Evolutionary conservation across 2,888 invertebrate species (phyloP), one percentile per base, ranked within the genome.

Genomic region (Drosophila setosimentum): DNA sequence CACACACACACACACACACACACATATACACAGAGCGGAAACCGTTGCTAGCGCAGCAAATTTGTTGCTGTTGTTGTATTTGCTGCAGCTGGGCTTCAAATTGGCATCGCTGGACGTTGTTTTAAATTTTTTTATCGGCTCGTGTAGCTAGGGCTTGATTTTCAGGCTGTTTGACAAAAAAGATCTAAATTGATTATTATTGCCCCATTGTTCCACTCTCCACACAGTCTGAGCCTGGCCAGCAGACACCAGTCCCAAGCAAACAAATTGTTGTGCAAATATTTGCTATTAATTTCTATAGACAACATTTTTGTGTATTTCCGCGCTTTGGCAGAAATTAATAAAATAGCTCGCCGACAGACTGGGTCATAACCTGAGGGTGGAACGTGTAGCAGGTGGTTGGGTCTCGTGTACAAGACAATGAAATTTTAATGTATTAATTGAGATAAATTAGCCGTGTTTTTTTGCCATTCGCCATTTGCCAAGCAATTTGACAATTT

Each of bases 231-330:
- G 32, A 32, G 32, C 13, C 18, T 16, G 55, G 59, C 40, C 55
- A 50, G 11, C 35, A 24, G 57, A 13, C 33, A 49, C 27, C 49
- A n/a, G 37, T 33, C 68, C 58, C 76, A 75, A 68, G 65, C 62
- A 66, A 90, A 81, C 82, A 83, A 82, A 90, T 90, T 83, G 78
- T 61, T 83, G 68, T 72, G 65, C 87, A 90, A 90, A 87, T 90
- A 90, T 87, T 90, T 87, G 82, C 84, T 78, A 89, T 86, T 89
- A 85, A 86, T 86, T 86, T 86, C 78, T 73, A 84, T 82, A 74
- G 89, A 73, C 76, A 89, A 76, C 74, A 76, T 65, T 71, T 73
- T 62, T 69, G 63, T 64, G 76, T 37, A 59, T 59, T 58, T 49
- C 51, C 58, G 27, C 63, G 61, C 40, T 67, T 57, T 50, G 53